These are phyloP conservation scores for Acrossocheilus wenchowensis DNA, from an alignment of 2,797 vertebrate species.

Conservation along the genomic window DNA sequence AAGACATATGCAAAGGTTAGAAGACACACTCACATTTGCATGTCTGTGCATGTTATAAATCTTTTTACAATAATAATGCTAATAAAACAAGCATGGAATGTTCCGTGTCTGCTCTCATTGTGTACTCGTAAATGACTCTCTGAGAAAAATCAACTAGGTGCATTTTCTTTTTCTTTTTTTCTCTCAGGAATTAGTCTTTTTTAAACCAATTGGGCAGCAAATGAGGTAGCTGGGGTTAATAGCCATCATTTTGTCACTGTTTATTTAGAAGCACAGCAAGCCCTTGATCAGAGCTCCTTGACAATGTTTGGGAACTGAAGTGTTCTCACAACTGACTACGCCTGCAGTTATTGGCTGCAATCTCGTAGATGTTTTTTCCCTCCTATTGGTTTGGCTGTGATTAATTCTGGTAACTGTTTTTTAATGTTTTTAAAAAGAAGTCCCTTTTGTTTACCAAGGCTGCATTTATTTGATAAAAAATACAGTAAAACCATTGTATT, in stretches of 20 bases:
- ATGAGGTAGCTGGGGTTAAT: conserved; percentile 67
- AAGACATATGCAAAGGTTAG: conserved; percentile 11
- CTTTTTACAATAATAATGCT: conserved; percentile 53
- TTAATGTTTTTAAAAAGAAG: background rate
- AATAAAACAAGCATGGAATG: conserved; percentile 54
- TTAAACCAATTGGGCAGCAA: conserved; percentile 70
- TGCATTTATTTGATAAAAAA: background rate
- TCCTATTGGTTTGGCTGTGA: conserved; percentile 27
- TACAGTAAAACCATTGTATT: background rate
- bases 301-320: conserved; percentile 44
- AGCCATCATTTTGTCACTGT: conserved; percentile 62
- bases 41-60: conserved; percentile 52
- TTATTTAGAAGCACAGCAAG: conserved; percentile 62
- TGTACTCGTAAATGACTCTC: conserved; percentile 48
- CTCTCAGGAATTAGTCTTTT: conserved; percentile 56
- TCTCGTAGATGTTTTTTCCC: conserved; percentile 16
- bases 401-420: conserved; percentile 19
- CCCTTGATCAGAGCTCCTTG: conserved; percentile 56
- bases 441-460: background rate
- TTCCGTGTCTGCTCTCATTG: conserved; percentile 32
- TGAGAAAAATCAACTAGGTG: conserved; percentile 45
- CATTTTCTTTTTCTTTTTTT: conserved; percentile 20
- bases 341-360: conserved; percentile 14
- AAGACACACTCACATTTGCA: background rate
- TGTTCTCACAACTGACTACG: conserved; percentile 49